These are phyloP conservation scores for Branchinecta sandiegonensis DNA, from an alignment of 2,888 invertebrate species.

Conservation along the genomic window DNA sequence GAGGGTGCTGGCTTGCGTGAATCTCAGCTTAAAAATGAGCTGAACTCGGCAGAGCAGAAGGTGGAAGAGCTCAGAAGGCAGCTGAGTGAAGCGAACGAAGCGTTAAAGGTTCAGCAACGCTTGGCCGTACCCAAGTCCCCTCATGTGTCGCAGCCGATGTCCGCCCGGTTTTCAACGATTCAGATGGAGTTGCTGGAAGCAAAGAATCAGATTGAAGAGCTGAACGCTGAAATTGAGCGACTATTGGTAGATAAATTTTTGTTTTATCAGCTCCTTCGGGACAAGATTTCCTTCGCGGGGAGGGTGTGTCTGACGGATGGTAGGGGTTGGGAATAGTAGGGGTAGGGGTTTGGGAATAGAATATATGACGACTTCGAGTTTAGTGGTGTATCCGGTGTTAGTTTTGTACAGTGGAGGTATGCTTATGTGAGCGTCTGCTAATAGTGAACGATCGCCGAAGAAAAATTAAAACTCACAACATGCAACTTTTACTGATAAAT, in stretches of 20 bases:
- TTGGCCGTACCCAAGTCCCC: neutral
- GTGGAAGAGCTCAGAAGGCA: neutral
- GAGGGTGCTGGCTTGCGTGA: neutral
- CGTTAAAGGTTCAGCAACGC: conserved; percentile 7
- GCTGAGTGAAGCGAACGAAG: neutral
- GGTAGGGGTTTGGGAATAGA: no score
- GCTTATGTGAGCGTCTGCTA: no score
- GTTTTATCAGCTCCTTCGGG: neutral
- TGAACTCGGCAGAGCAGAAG: neutral
- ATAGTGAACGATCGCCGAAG: no score
- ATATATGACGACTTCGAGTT: no score
- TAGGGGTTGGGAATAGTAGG: no score
- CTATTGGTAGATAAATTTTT: neutral
- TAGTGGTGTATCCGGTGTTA: no score
- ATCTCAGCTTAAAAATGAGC: neutral
- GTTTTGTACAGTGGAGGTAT: no score
- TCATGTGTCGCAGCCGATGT: conserved; percentile 1
- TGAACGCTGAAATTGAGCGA: neutral
- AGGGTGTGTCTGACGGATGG: no score
- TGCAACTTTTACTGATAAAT: no score
- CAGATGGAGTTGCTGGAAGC: conserved; percentile 10
- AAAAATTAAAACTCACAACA: no score
- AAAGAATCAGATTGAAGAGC: neutral
- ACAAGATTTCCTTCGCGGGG: no score
- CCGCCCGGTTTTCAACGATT: neutral